A percentile compares a stretch with the other conserved stretches of the same genome.
These are phyloP conservation scores for Limanda limanda DNA, from an alignment of 2,113 vertebrate genomes.

Conservation along the genomic window DNA sequence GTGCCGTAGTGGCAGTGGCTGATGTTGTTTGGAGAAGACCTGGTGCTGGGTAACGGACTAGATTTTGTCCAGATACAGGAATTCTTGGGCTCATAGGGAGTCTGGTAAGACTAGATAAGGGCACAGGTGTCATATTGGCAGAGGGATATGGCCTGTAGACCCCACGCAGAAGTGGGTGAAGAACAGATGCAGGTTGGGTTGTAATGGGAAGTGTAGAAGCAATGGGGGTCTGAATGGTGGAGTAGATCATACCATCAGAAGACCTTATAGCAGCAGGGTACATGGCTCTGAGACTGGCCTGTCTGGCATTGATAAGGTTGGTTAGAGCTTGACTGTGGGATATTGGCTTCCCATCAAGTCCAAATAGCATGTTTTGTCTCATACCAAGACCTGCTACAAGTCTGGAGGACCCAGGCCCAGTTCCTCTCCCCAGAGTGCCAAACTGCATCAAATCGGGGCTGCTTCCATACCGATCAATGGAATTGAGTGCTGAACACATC, in stretches of 20 bases:
- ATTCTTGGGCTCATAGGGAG: slow-evolving; percentile 88
- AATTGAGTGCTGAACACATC: slow-evolving; percentile 98
- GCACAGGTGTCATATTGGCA: slow-evolving; percentile 87
- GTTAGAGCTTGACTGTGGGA: slow-evolving; percentile 86
- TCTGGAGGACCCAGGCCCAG: slow-evolving; percentile 75
- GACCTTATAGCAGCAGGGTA: slow-evolving; percentile 92
- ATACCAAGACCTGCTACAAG: slow-evolving; percentile 85
- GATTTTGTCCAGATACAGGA: slow-evolving; percentile 81
- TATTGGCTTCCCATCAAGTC: slow-evolving; percentile 85
- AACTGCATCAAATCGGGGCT: slow-evolving; percentile 90
- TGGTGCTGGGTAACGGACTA: slow-evolving; percentile 87
- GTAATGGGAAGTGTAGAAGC: slow-evolving; percentile 98
- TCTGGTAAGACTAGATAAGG: slow-evolving; percentile 89
- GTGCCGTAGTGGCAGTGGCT: slow-evolving; percentile 41
- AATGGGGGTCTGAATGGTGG: slow-evolving; percentile 98
- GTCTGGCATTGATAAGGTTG: slow-evolving; percentile 86
- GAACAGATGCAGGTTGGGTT: slow-evolving; percentile 92
- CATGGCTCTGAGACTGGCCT: slow-evolving; percentile 88
- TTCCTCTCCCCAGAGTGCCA: slow-evolving; percentile 78
- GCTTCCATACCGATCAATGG: slow-evolving; percentile 91
- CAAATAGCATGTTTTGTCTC: slow-evolving; percentile 88
- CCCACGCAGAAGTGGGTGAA: slow-evolving; percentile 90
- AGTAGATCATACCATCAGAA: slow-evolving; percentile 97
- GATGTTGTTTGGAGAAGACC: slow-evolving; percentile 78
- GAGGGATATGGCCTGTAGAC: slow-evolving; percentile 89